Evolutionary conservation across 1,140 invertebrate species (phyloP).

Genomic region (Drosophila gunungcola): DNA sequence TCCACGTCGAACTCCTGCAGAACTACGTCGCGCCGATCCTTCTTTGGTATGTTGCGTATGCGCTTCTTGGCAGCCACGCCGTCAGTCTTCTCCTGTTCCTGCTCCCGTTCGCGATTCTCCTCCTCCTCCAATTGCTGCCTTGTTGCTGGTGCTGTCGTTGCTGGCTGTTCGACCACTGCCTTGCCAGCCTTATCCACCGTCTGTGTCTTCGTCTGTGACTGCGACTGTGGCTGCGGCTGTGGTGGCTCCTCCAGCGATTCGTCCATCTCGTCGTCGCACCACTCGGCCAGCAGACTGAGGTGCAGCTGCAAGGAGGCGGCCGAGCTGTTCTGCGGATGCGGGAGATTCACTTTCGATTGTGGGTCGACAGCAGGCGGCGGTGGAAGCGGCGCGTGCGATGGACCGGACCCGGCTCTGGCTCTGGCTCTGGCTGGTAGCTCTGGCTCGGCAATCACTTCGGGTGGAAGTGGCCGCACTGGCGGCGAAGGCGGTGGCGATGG

Average conservation of each 20-base stretch:
- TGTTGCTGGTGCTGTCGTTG: neutral
- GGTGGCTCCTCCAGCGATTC: conserved; percentile 14
- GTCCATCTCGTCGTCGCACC: conserved; percentile 63
- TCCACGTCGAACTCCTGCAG: conserved; percentile 57
- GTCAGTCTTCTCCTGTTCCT: conserved; percentile 2
- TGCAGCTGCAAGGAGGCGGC: conserved; percentile 50
- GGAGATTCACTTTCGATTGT: neutral
- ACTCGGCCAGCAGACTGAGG: conserved; percentile 57
- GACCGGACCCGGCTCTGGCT: neutral
- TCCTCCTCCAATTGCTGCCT: neutral
- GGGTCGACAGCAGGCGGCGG: neutral
- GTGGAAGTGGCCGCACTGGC: neutral
- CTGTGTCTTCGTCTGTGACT: too few relatives aligned
- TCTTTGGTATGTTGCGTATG: conserved; percentile 83
- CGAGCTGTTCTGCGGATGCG: neutral
- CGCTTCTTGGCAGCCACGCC: conserved; percentile 30
- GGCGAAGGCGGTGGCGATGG: neutral
- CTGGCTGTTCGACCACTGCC: neutral
- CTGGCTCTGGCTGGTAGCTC: neutral
- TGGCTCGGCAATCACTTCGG: neutral
- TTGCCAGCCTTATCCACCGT: neutral
- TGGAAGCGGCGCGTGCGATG: too few relatives aligned
- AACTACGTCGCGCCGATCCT: conserved; percentile 72
- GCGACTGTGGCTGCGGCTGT: neutral
- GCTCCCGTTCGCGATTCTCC: neutral